phyloP scores from a whole-genome alignment of 2,797 vertebrate genomes.

The Anguilla anguilla region DNA sequence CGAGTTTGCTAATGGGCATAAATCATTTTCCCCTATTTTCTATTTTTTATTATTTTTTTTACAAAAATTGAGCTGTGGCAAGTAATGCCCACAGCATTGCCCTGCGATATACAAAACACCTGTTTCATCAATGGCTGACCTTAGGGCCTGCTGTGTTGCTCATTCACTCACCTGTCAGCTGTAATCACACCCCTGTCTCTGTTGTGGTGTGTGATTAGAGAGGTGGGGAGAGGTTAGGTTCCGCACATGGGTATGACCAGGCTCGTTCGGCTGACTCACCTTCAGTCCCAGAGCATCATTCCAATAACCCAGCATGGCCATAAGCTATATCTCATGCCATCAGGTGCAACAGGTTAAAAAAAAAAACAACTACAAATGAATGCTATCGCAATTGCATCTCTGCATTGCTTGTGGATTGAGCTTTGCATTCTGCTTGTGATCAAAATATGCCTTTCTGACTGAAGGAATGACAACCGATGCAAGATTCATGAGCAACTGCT shows the following conservation, averaged over 20 bases:
- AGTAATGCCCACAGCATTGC: neutral
- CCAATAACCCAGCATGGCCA: neutral
- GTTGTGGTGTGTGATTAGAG: neutral
- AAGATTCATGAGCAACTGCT: neutral
- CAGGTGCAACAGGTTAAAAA: neutral
- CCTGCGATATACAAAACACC: neutral
- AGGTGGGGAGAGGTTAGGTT: neutral
- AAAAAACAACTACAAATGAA: neutral
- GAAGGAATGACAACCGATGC: neutral
- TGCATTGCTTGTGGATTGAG: neutral
- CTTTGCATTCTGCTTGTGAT: neutral
- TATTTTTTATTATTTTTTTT: neutral
- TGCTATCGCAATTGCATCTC: neutral
- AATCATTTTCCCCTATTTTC: neutral
- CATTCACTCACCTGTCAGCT: neutral
- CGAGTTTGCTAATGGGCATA: neutral
- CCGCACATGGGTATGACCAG: neutral
- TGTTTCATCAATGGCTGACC: neutral
- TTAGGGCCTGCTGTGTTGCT: neutral
- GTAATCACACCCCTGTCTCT: neutral
- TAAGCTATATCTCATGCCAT: neutral
- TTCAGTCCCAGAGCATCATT: neutral
- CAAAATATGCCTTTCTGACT: neutral
- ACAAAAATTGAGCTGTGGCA: neutral
- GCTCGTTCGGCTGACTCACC: neutral